phyloP scores from a whole-genome alignment of 2,888 invertebrate genomes.

The Syrphus vitripennis region DNA sequence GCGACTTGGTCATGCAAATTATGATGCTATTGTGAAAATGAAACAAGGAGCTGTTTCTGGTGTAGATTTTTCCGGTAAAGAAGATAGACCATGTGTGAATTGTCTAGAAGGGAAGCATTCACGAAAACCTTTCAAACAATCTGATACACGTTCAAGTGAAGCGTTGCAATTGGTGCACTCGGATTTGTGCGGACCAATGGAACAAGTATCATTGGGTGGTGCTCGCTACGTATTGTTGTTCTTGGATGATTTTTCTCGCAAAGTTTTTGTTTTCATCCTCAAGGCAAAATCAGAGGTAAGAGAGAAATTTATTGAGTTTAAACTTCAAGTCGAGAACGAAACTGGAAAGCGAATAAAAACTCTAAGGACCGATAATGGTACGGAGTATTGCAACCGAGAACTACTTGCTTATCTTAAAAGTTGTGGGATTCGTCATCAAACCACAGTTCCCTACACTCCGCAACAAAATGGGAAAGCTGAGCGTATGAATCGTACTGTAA shows the following conservation, averaged over 20 bases:
- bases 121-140: too few species aligned
- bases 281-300: background rate
- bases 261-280: background rate
- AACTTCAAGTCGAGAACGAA: conserved; percentile 42
- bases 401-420: background rate
- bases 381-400: conserved; percentile 27
- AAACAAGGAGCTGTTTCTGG: background rate
- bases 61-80: background rate
- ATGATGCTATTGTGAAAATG: background rate
- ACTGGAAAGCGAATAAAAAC: conserved; percentile 11
- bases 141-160: too few species aligned
- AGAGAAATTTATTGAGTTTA: conserved; percentile 41
- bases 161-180: background rate
- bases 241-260: background rate
- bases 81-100: background rate
- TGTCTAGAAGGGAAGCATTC: too few species aligned
- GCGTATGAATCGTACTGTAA: conserved; percentile 57
- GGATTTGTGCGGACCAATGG: background rate
- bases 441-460: conserved; percentile 12
- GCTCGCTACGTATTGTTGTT: background rate
- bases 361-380: conserved; percentile 33
- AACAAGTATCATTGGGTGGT: background rate
- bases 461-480: conserved; percentile 26
- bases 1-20: background rate
- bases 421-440: conserved; percentile 33